Percentiles rank a stretch among this genome's conserved stretches.
phyloP scores from a whole-genome alignment of 1,140 invertebrate genomes.

The Bombus pascuorum region DNA sequence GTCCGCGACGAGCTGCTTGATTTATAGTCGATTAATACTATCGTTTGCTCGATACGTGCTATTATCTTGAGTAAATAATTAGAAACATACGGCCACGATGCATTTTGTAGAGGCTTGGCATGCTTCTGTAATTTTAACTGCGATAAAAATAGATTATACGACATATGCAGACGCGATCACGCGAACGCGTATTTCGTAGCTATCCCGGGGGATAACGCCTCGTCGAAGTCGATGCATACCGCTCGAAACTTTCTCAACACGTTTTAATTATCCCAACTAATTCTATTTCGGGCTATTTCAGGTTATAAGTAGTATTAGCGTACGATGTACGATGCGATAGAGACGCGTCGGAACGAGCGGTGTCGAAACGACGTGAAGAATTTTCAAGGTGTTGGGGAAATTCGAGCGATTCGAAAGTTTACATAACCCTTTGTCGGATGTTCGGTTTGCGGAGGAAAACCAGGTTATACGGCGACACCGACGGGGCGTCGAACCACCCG shows the following conservation, averaged over 20 bases:
- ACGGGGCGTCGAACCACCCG: slow-evolving; percentile 31
- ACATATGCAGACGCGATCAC: too few relatives aligned
- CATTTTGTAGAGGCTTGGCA: too few relatives aligned
- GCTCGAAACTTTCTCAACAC: background rate
- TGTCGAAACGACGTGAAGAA: background rate
- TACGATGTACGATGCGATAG: background rate
- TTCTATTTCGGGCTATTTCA: background rate
- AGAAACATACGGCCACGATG: too few relatives aligned
- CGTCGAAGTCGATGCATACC: too few relatives aligned
- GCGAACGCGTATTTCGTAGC: too few relatives aligned
- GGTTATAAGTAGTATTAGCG: background rate
- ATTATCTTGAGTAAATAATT: background rate
- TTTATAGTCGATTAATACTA: slow-evolving; percentile 28
- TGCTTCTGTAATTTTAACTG: too few relatives aligned
- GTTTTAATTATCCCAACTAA: background rate
- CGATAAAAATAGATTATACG: too few relatives aligned
- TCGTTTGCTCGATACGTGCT: background rate
- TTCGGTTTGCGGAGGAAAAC: slow-evolving; percentile 37
- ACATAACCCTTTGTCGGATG: slow-evolving; percentile 50
- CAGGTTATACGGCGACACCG: slow-evolving; percentile 47
- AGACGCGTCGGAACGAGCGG: background rate
- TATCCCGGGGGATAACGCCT: too few relatives aligned
- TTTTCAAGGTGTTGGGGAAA: slow-evolving; percentile 20
- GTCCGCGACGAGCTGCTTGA: background rate
- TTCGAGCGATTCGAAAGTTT: slow-evolving; percentile 52